phyloP scores from a whole-genome alignment of 2,113 vertebrate genomes.

The Barnardius zonarius region DNA sequence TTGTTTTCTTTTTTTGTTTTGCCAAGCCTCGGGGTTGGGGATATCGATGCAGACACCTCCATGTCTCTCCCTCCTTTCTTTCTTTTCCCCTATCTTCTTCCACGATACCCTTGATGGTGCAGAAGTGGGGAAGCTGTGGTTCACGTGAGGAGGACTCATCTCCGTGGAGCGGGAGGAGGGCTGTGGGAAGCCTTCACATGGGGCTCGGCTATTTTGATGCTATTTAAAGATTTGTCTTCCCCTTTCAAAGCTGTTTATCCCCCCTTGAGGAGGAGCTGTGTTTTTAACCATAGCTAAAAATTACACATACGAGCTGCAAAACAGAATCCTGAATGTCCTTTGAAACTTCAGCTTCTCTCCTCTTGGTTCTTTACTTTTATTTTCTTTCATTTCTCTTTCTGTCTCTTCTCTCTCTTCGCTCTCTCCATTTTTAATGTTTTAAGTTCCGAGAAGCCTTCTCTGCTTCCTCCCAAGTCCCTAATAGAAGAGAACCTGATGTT shows the following conservation, averaged over 20 bases:
- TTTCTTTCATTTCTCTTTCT: too few relatives aligned
- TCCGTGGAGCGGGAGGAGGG: not conserved
- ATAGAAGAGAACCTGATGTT: not conserved
- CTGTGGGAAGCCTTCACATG: not conserved
- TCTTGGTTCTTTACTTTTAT: not conserved
- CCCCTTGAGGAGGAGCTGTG: not conserved
- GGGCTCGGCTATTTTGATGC: not conserved
- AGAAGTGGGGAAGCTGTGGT: not conserved
- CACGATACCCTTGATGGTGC: not conserved
- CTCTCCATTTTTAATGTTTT: not conserved
- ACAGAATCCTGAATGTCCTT: not conserved
- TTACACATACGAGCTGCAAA: not conserved
- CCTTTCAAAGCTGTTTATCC: not conserved
- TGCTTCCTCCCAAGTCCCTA: not conserved
- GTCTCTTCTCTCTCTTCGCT: not conserved
- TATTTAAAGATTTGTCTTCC: constrained; percentile 36
- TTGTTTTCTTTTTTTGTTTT: constrained; percentile 12
- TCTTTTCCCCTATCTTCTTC: not conserved
- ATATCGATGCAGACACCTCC: not conserved
- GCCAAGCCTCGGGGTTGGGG: not conserved
- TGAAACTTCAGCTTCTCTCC: not conserved
- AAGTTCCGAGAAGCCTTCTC: not conserved
- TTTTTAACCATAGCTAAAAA: constrained; percentile 33
- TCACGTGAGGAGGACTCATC: not conserved
- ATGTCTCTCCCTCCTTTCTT: not conserved